Base-by-base conservation (phyloP, 2,113 vertebrate genomes). In the Egretta garzetta region DNA sequence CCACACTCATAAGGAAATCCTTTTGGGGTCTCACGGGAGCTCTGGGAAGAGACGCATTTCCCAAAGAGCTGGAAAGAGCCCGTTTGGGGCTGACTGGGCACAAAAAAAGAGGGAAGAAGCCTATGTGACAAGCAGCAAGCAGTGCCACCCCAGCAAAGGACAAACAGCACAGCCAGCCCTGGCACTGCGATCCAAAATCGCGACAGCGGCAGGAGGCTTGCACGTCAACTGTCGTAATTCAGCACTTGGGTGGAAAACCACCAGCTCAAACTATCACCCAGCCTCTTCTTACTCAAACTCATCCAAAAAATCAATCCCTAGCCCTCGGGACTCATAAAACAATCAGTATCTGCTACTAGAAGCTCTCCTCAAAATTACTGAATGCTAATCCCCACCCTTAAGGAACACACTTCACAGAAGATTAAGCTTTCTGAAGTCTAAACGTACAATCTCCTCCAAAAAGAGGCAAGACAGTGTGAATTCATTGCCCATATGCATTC, bases 141-240 rank as follows among this genome's bases (percentile, higher is more conserved):
- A 84, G 24, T 20, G 33, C 53, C 49, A 73, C 22, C 35, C n/a
- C 24, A 67, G 33, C 60, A 41, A 76, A 33, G 30, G 39, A 68
- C 32, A 17, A 32, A 58, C 33, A 66, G 59, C 39, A 68, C 1
- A 41, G 52, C 20, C 30, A 45, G 24, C 22, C 16, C 19, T 26
- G 59, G 35, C 1, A 1, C 0, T 2, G 2, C 0, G 0, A 16
- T 30, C 35, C 35, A 43, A 80, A 47, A 35, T 11, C 80, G 43
- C 49, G 79, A 49, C 52, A 80, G 43, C 1, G 4, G 33, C 67
- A 70, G 0, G 0, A 75, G 33, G 66, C 33, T 83, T 91, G 68
- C 43, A 39, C 27, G 33, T 94, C 70, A 52, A 73, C 50, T 49
- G n/a, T n/a, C 1, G 2, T 12, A 67, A 71, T 47, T 72, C 83